Base-by-base conservation (phyloP, 2,888 invertebrate genomes). In the Melinaea menophilus region DNA sequence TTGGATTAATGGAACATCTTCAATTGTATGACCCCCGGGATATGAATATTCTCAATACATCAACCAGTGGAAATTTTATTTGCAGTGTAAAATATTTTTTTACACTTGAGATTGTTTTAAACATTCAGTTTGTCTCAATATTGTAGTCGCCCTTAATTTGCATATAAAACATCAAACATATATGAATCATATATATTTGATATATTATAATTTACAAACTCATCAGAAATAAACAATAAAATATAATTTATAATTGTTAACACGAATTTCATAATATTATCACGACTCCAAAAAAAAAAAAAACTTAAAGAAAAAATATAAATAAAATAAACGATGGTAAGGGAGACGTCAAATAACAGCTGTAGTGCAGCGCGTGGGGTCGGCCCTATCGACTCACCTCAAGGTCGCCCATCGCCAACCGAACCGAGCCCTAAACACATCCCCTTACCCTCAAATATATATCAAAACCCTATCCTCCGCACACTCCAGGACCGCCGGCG, bases 301-400 rank as follows among this genome's bases (percentile, higher is more conserved):
- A 56, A 46, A 56, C 9, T 41, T 41, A 5, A 41, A 7, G 41
- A 41, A 41, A 41, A 7, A 41, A 9, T 41, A 9, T 9, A 41
- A 41, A 41, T 9, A 11, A 41, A 41, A 41, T 7, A 41, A 5
- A 5, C 11, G 59, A 67, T 64, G 62, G 70, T 64, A 68, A 68
- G 59, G 66, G 68, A 72, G 78, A 80, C 79, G 84, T 81, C 76
- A 82, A 80, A 76, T 77, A 88, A 86, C 89, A 90, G 88, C 88
- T 90, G 90, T 89, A 82, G 78, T 84, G 84, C 82, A 83, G 85
- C 84, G 86, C 82, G 80, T 79, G 82, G 79, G 75, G 74, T 72
- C 66, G 71, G 74, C 79, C 81, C 82, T 84, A 87, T 84, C 85
- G 86, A 85, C 81, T 88, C 81, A 89, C 89, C 89, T 89, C 85